Conservation (phyloP, 2,797 vertebrate genomes). For the Dallia pectoralis region DNA sequence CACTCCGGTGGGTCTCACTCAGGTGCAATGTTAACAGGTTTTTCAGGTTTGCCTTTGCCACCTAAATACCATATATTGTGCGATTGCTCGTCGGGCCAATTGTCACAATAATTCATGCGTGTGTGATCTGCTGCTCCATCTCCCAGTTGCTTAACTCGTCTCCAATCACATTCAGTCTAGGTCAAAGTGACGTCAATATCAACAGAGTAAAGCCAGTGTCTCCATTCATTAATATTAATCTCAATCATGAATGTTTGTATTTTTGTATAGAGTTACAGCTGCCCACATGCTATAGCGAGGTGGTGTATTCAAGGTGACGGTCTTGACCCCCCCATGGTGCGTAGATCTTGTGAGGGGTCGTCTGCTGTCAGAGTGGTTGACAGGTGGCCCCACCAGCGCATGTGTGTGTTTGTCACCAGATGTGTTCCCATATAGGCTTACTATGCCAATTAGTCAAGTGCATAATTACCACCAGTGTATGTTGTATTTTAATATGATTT, state of each 20-base stretch:
- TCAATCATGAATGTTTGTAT: neutral
- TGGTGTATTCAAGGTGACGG: constrained; percentile 31
- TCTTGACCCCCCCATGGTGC: constrained; percentile 37
- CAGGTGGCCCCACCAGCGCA: constrained; percentile 60
- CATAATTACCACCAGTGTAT: neutral
- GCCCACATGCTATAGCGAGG: constrained; percentile 43
- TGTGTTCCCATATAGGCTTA: constrained; percentile 30
- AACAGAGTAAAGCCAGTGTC: neutral
- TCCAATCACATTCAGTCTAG: neutral
- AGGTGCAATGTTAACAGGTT: neutral
- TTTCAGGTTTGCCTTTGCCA: neutral
- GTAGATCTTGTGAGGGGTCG: constrained; percentile 35
- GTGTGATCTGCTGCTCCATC: neutral
- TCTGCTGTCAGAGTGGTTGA: constrained; percentile 59
- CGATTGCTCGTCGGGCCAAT: neutral
- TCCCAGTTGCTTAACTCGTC: neutral
- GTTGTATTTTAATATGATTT: neutral
- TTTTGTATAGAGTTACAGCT: constrained; percentile 24
- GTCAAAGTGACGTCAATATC: neutral
- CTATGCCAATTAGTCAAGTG: constrained; percentile 31
- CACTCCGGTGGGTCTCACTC: too few species aligned
- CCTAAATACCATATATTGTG: neutral
- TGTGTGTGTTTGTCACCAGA: constrained; percentile 46
- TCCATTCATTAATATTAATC: neutral
- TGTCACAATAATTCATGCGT: neutral